A percentile compares a stretch with the other conserved stretches of the same genome.
Conservation (phyloP, 2,888 invertebrate genomes). For the Lydus trimaculatus region DNA sequence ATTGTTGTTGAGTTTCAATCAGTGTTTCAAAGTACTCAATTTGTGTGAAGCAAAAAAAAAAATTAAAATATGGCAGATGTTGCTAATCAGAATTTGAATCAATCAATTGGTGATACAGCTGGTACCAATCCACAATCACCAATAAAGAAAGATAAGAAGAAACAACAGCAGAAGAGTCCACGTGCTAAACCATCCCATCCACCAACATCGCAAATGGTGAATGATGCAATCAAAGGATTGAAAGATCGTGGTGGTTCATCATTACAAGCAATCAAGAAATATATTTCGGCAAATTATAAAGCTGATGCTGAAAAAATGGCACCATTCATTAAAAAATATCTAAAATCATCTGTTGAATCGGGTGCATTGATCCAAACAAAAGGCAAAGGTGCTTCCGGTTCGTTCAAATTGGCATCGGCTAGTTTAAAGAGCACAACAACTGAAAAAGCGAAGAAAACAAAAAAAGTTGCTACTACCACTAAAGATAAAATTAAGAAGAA, state of each 20-base stretch:
- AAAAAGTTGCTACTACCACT: not conserved
- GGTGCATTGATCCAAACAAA: constrained; percentile 65
- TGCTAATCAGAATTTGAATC: no score
- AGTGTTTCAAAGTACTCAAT: no score
- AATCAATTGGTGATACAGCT: no score
- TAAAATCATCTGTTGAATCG: constrained; percentile 65
- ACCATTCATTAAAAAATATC: constrained; percentile 67
- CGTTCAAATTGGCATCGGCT: constrained; percentile 59
- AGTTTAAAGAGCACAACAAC: constrained; percentile 14
- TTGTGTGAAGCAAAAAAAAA: no score
- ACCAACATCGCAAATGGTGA: constrained; percentile 66
- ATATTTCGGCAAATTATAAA: constrained; percentile 67
- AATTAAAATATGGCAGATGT: not conserved
- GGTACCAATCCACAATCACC: constrained; percentile 25
- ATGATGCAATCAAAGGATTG: constrained; percentile 63
- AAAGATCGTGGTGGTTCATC: constrained; percentile 69
- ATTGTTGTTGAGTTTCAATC: not conserved
- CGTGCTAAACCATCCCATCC: constrained; percentile 56
- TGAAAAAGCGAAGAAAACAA: constrained; percentile 3
- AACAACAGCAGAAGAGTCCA: constrained; percentile 27
- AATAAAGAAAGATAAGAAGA: constrained; percentile 38
- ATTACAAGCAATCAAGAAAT: constrained; percentile 68
- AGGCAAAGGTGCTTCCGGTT: constrained; percentile 65
- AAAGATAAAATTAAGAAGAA: no score
- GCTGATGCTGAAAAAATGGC: constrained; percentile 67